Evolutionary conservation across 1,140 invertebrate genomes (phyloP).

Genomic region (Eupristina koningsbergeri): DNA sequence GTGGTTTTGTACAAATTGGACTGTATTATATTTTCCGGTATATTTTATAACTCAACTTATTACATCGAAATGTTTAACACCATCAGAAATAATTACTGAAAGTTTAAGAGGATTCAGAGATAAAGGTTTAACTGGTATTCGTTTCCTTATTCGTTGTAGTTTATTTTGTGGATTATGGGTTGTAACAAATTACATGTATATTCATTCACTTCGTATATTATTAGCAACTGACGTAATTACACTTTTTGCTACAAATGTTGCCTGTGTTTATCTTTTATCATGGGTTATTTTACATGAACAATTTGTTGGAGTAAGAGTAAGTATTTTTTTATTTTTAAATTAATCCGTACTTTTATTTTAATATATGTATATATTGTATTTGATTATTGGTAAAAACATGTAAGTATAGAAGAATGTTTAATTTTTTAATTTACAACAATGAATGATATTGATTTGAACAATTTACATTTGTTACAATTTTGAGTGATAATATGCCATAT

Average conservation of each 20-base stretch:
- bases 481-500: no score
- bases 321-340: neutral
- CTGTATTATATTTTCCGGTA: constrained; percentile 91
- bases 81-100: constrained; percentile 83
- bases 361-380: no score
- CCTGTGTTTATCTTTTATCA: constrained; percentile 92
- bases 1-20: constrained; percentile 96
- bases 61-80: constrained; percentile 81
- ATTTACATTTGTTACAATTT: no score
- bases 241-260: constrained; percentile 93
- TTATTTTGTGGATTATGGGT: constrained; percentile 93
- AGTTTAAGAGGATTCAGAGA: constrained; percentile 88
- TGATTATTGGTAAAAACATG: no score
- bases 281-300: constrained; percentile 97
- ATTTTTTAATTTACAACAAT: no score
- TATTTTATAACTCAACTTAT: constrained; percentile 84
- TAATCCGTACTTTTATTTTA: no score
- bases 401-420: no score
- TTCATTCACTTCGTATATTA: constrained; percentile 87
- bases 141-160: constrained; percentile 87
- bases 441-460: no score
- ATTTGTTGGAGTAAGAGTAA: constrained; percentile 94
- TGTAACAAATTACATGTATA: constrained; percentile 93
- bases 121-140: constrained; percentile 88
- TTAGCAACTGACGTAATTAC: constrained; percentile 93